These are phyloP conservation scores for Acleris holmiana DNA, from an alignment of 2,888 invertebrate genomes.

Conservation along the genomic window DNA sequence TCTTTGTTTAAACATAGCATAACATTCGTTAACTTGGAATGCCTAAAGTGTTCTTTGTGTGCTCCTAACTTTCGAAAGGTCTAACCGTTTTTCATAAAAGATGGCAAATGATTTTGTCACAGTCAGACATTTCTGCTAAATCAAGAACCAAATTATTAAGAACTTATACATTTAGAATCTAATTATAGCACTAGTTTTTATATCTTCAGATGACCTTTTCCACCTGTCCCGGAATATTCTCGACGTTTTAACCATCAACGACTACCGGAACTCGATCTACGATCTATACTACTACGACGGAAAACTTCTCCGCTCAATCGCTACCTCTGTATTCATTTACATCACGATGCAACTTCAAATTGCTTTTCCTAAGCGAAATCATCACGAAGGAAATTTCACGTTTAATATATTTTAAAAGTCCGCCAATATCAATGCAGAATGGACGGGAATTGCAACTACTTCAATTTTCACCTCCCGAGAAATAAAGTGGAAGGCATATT, in stretches of 20 bases:
- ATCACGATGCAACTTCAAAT: constrained; percentile 64
- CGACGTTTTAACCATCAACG: constrained; percentile 49
- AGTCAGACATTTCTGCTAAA: too few relatives aligned
- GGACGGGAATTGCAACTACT: too few relatives aligned
- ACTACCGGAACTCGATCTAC: constrained; percentile 50
- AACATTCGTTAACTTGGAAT: too few relatives aligned
- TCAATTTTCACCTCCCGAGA: too few relatives aligned
- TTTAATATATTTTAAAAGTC: not conserved
- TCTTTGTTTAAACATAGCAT: too few relatives aligned
- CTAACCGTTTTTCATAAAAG: too few relatives aligned
- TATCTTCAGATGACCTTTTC: constrained; percentile 54
- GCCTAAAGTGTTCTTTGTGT: too few relatives aligned
- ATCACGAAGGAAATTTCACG: not conserved
- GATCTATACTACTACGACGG: constrained; percentile 53
- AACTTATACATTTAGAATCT: too few relatives aligned
- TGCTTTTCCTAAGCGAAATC: constrained; percentile 48
- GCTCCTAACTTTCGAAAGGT: too few relatives aligned
- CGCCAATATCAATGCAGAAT: not conserved
- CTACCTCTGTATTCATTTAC: constrained; percentile 60
- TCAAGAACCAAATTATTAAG: too few relatives aligned
- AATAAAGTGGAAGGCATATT: too few relatives aligned
- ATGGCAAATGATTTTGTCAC: too few relatives aligned
- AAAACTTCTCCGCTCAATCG: constrained; percentile 50
- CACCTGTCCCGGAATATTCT: constrained; percentile 53
- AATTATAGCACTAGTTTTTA: not conserved